A percentile compares a stretch with the other conserved stretches of the same genome.
Evolutionary conservation across 2,797 vertebrate species (phyloP).

Genomic region (Scarus forsteni): DNA sequence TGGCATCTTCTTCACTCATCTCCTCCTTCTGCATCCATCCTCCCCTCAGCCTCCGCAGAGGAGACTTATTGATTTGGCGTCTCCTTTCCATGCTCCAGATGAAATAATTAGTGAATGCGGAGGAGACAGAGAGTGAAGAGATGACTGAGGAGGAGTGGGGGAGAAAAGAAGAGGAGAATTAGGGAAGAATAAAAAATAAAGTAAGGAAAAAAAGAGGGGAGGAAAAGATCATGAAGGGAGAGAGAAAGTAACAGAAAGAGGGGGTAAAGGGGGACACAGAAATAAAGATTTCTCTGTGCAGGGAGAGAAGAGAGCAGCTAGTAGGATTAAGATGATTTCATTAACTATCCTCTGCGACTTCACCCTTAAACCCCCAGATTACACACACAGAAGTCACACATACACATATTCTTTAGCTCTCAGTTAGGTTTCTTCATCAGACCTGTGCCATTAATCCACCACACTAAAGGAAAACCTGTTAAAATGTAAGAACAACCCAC

Average conservation of each 20-base stretch:
- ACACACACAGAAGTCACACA: conserved; percentile 41
- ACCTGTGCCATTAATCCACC: neutral
- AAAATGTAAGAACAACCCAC: no score
- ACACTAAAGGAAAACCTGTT: conserved; percentile 1
- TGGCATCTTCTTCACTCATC: conserved; percentile 26
- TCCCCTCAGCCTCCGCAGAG: conserved; percentile 41
- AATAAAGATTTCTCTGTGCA: conserved; percentile 57
- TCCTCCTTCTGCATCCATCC: conserved; percentile 24
- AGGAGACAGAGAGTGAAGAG: conserved; percentile 26
- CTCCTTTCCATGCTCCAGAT: conserved; percentile 72
- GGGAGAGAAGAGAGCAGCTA: conserved; percentile 53
- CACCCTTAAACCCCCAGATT: conserved; percentile 72
- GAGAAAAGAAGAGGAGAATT: neutral
- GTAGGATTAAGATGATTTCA: conserved; percentile 81
- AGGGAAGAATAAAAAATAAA: conserved; percentile 3
- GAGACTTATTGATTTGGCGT: conserved; percentile 79
- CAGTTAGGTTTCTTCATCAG: conserved; percentile 20
- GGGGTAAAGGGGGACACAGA: conserved; percentile 27
- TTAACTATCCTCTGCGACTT: conserved; percentile 78
- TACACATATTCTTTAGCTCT: neutral
- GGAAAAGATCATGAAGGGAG: neutral
- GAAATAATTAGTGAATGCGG: conserved; percentile 78
- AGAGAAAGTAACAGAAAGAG: neutral
- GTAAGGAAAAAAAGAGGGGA: neutral
- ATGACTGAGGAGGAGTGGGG: conserved; percentile 6